Percentiles rank a stretch among this genome's conserved stretches.
Evolutionary conservation across 2,888 invertebrate species (phyloP).

Genomic region (Venusia cambrica): DNA sequence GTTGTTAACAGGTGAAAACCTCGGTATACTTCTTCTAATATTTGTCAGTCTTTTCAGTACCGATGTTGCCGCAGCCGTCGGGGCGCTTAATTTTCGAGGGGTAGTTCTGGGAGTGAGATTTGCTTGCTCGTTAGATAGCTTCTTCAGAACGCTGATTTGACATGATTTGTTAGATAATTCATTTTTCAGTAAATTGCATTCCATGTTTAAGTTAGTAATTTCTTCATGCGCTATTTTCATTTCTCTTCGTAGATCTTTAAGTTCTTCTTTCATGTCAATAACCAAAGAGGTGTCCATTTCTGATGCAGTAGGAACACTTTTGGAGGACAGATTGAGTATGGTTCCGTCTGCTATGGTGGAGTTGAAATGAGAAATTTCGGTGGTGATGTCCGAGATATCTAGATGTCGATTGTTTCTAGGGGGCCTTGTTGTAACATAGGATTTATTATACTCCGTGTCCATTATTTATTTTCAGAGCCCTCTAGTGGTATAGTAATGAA

Average conservation of each 20-base stretch:
- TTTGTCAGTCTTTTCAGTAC: slow-evolving; percentile 1
- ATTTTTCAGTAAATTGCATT: background rate
- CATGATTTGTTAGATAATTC: background rate
- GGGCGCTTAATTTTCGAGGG: no score
- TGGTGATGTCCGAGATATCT: background rate
- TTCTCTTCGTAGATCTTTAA: background rate
- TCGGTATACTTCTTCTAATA: background rate
- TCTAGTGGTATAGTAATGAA: no score
- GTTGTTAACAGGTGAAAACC: background rate
- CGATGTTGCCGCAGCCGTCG: background rate
- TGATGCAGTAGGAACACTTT: background rate
- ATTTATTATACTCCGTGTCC: no score
- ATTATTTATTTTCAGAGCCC: no score
- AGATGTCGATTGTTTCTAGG: no score
- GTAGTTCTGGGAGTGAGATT: background rate
- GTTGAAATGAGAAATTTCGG: background rate
- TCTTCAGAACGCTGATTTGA: background rate
- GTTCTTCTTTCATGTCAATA: slow-evolving; percentile 1
- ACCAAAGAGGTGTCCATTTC: background rate
- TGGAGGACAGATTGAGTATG: background rate
- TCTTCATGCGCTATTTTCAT: background rate
- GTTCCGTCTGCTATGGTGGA: background rate
- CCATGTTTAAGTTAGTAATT: slow-evolving; percentile 1
- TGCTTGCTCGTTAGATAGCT: background rate
- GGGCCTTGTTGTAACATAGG: no score